Conservation (phyloP, 2,797 vertebrate species). For the Ptychobarbus kaznakovi region DNA sequence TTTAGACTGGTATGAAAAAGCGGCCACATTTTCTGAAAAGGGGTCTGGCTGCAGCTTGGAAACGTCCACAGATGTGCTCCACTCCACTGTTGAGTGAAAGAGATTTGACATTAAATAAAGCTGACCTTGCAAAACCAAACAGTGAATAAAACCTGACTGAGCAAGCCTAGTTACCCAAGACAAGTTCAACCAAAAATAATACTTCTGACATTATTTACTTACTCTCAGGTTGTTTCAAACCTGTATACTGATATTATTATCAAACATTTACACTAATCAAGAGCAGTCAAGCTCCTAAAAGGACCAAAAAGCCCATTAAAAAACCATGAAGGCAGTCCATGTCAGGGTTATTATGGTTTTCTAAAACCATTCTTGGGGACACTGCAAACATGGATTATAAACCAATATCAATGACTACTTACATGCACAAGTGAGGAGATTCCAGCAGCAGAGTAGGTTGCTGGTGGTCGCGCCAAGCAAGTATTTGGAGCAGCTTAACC, state of each 20-base stretch:
- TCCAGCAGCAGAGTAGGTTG: constrained; percentile 93
- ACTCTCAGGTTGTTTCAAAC: not conserved
- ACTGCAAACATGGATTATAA: not conserved
- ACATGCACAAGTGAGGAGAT: constrained; percentile 93
- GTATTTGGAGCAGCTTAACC: constrained; percentile 89
- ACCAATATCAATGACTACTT: constrained; percentile 64
- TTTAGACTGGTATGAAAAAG: constrained; percentile 78
- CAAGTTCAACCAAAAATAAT: not conserved
- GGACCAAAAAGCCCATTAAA: not conserved
- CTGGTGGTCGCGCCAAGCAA: constrained; percentile 85
- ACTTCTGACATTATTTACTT: no score
- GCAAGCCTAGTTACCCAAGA: not conserved
- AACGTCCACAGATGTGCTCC: constrained; percentile 87
- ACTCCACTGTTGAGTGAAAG: constrained; percentile 85
- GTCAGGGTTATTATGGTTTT: not conserved
- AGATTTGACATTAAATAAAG: constrained; percentile 10
- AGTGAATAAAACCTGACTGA: not conserved
- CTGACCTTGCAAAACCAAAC: not conserved
- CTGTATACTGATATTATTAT: not conserved
- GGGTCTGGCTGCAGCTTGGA: constrained; percentile 84
- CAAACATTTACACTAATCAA: not conserved
- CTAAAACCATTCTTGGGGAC: not conserved
- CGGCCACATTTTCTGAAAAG: constrained; percentile 88
- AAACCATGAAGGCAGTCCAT: not conserved
- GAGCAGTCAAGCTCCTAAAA: not conserved